These are phyloP conservation scores for Eulemur macaco DNA, from an alignment of 2,113 vertebrate species.

Conservation along the genomic window DNA sequence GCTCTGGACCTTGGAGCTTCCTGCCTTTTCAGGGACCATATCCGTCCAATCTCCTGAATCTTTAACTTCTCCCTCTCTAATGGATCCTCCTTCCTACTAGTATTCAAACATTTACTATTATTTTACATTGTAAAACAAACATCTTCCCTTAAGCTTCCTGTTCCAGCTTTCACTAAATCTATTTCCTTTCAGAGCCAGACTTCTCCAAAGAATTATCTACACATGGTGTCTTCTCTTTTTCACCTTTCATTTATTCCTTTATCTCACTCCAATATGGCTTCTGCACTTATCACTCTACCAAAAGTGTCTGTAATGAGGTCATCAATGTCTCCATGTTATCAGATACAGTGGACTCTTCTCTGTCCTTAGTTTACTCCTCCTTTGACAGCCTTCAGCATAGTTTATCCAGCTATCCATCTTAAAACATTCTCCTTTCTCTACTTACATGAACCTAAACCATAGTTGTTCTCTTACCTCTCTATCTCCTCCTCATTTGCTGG, in stretches of 20 bases:
- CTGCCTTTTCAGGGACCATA: neutral
- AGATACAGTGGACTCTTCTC: neutral
- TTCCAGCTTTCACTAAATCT: neutral
- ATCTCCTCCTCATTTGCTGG: neutral
- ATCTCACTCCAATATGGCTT: neutral
- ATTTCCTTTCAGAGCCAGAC: neutral
- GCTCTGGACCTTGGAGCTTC: neutral
- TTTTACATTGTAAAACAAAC: neutral
- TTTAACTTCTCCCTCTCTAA: constrained; percentile 11
- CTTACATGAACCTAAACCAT: neutral
- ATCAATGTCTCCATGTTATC: neutral
- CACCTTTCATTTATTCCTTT: neutral
- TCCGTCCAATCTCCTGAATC: neutral
- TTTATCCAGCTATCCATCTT: neutral
- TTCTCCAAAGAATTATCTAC: constrained; percentile 17
- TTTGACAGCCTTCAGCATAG: neutral
- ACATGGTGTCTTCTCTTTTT: neutral
- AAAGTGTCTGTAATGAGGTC: neutral
- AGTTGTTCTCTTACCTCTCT: neutral
- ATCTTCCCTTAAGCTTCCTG: neutral
- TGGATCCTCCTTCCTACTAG: neutral
- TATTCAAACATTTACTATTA: constrained; percentile 4
- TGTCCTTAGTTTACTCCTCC: neutral
- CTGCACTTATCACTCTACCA: neutral
- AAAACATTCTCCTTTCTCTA: neutral